These are phyloP conservation scores for Drosophila testacea DNA, from an alignment of 2,888 invertebrate genomes.

Conservation along the genomic window DNA sequence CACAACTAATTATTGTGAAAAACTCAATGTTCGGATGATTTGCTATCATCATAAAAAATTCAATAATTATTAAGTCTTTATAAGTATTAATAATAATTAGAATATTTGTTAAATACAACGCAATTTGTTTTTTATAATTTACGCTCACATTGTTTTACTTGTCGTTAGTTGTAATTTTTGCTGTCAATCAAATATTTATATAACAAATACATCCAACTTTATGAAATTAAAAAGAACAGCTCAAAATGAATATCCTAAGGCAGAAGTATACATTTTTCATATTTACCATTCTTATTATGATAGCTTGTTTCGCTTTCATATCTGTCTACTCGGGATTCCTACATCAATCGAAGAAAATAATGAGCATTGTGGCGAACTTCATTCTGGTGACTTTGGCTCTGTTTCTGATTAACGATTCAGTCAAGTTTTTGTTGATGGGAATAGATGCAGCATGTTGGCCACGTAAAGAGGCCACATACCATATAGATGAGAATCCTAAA, in stretches of 20 bases:
- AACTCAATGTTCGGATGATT: no score
- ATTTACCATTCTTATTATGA: constrained; percentile 8
- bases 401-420: constrained; percentile 59
- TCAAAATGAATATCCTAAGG: neutral
- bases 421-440: constrained; percentile 55
- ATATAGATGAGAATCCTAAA: constrained; percentile 16
- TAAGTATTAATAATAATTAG: no score
- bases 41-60: no score
- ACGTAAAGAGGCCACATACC: neutral
- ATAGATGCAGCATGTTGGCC: constrained; percentile 55
- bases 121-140: neutral
- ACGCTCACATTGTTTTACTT: neutral
- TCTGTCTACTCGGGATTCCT: constrained; percentile 49
- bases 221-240: no score
- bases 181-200: neutral
- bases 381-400: constrained; percentile 44
- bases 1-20: no score
- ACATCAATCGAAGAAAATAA: constrained; percentile 60
- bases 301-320: neutral
- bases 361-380: constrained; percentile 49
- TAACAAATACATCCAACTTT: neutral
- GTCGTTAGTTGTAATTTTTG: neutral
- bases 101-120: no score
- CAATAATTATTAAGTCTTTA: no score
- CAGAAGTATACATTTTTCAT: constrained; percentile 17